phyloP scores from a whole-genome alignment of 2,888 invertebrate genomes.

The Apomyelois bistriatella region DNA sequence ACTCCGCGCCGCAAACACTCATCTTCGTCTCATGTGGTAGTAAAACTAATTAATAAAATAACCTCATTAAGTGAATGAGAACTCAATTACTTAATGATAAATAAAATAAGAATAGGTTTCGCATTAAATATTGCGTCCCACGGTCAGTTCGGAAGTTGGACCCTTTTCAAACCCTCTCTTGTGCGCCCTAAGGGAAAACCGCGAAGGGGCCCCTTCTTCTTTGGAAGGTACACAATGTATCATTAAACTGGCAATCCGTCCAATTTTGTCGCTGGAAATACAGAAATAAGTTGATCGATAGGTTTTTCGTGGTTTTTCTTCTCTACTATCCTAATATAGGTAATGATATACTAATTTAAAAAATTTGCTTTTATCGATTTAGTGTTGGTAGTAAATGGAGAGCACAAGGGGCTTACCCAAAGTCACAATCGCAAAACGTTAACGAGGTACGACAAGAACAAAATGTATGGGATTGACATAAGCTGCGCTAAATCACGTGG shows the following conservation, averaged over 20 bases:
- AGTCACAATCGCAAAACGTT: too few species aligned
- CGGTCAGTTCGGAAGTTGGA: neutral
- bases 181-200: neutral
- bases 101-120: neutral
- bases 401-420: too few species aligned
- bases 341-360: too few species aligned
- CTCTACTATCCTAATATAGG: too few species aligned
- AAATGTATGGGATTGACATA: too few species aligned
- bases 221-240: conserved; percentile 2
- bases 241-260: neutral
- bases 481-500: too few species aligned
- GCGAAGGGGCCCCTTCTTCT: neutral
- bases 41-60: neutral
- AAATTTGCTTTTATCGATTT: too few species aligned
- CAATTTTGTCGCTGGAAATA: neutral
- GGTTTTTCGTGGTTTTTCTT: neutral
- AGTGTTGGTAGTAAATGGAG: too few species aligned
- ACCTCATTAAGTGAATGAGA: neutral
- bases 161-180: conserved; percentile 1
- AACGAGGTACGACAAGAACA: too few species aligned
- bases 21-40: too few species aligned
- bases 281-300: neutral
- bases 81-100: neutral
- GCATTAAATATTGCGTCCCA: neutral
- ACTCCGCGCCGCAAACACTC: too few species aligned